A percentile compares a stretch with the other conserved stretches of the same genome.
Conservation (phyloP, 2,797 vertebrate species). For the Malurus splendens region DNA sequence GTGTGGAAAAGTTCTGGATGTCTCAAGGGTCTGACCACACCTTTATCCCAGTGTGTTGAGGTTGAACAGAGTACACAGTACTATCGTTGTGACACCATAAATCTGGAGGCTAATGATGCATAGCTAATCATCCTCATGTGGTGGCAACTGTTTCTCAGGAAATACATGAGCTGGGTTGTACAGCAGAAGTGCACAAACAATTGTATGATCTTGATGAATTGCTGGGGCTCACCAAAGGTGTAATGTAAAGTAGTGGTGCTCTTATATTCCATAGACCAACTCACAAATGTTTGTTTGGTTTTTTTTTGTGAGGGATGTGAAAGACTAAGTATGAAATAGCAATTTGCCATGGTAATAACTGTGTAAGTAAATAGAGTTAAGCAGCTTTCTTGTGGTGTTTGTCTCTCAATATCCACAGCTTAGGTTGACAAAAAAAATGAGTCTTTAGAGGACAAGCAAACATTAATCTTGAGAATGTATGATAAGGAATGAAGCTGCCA, state of each 20-base stretch:
- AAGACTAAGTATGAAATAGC: background rate
- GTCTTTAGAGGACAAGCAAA: background rate
- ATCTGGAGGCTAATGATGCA: background rate
- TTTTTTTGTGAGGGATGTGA: background rate
- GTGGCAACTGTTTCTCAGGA: background rate
- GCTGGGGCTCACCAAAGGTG: background rate
- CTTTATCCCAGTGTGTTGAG: background rate
- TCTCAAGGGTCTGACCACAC: background rate
- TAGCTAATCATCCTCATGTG: background rate
- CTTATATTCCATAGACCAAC: background rate
- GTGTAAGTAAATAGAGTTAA: background rate
- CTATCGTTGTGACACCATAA: background rate
- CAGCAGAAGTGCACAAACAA: background rate
- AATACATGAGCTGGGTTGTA: background rate
- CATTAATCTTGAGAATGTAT: background rate
- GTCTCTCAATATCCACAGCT: background rate
- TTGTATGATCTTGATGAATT: background rate
- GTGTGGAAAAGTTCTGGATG: background rate
- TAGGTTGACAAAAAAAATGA: background rate
- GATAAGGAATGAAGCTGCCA: background rate
- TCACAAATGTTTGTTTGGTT: background rate
- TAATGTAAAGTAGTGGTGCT: background rate
- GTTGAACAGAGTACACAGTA: background rate
- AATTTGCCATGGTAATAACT: background rate
- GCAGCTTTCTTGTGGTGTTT: background rate